Conservation (phyloP, 2,113 vertebrate species). For the Leucoraja erinaceus region DNA sequence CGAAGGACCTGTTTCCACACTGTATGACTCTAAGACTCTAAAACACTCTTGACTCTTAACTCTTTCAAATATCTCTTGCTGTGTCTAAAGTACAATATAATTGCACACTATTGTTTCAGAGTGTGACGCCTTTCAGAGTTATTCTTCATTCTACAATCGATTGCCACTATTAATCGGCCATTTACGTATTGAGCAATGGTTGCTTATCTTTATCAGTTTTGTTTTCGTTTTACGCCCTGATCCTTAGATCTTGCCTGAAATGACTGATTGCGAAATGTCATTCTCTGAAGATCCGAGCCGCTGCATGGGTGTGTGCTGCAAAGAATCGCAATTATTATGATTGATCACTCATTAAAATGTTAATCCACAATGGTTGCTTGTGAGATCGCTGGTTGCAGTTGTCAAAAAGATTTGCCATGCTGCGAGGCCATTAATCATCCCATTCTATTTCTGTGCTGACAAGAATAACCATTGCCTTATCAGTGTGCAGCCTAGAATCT, state of each 20-base stretch:
- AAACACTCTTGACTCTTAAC: no score
- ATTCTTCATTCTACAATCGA: background rate
- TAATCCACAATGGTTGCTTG: background rate
- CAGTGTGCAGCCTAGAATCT: background rate
- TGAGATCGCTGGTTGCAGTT: background rate
- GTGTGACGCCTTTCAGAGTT: background rate
- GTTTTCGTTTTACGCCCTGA: background rate
- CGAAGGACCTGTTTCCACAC: no score
- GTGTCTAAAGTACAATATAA: background rate
- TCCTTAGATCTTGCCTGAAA: background rate
- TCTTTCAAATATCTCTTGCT: background rate
- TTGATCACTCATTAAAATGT: slow-evolving; percentile 33
- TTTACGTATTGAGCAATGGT: background rate
- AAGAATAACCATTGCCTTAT: background rate
- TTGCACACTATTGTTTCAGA: background rate
- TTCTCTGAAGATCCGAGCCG: background rate
- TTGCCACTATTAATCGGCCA: background rate
- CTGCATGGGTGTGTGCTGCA: background rate
- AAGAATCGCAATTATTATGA: slow-evolving; percentile 27
- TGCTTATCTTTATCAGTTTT: background rate
- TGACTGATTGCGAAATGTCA: background rate
- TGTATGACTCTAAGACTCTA: no score
- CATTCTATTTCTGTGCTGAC: background rate
- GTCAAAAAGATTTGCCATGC: slow-evolving; percentile 6
- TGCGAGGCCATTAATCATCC: background rate